phyloP scores from a whole-genome alignment of 2,888 invertebrate species.

The Cremastobaeus sp. region DNA sequence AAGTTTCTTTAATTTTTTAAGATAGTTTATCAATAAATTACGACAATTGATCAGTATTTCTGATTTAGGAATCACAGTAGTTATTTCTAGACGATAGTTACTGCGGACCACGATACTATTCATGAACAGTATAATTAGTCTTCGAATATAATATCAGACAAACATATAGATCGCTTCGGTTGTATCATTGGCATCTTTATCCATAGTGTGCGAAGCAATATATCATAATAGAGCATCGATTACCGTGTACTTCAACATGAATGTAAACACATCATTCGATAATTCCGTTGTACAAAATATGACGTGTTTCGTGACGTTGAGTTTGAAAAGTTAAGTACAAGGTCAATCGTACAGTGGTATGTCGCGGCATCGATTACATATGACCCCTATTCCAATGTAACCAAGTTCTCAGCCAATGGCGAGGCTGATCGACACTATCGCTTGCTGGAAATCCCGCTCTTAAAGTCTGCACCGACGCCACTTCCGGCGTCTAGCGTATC shows the following conservation, averaged over 20 bases:
- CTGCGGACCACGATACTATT: conserved; percentile 5
- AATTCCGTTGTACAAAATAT: conserved; percentile 53
- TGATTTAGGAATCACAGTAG: no score
- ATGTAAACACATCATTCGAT: conserved; percentile 56
- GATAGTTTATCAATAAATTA: no score
- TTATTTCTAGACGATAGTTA: conserved; percentile 18
- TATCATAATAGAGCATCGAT: conserved; percentile 46
- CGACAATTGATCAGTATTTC: no score
- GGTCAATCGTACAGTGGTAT: conserved; percentile 64
- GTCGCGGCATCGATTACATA: conserved; percentile 72
- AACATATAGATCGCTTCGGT: neutral
- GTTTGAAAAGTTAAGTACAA: conserved; percentile 64
- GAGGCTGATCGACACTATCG: conserved; percentile 51
- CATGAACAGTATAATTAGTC: conserved; percentile 14
- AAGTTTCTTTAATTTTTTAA: no score
- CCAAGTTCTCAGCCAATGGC: conserved; percentile 56
- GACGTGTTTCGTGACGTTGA: conserved; percentile 60
- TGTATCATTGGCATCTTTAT: conserved; percentile 5
- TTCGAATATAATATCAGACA: conserved; percentile 6
- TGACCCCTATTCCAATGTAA: conserved; percentile 67
- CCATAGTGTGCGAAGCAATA: conserved; percentile 18
- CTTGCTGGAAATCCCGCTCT: conserved; percentile 55
- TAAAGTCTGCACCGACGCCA: conserved; percentile 46
- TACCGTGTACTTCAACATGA: conserved; percentile 39
- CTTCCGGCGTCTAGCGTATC: conserved; percentile 51